These are phyloP conservation scores for Drosophila burlai DNA, from an alignment of 1,140 invertebrate genomes.

Conservation along the genomic window DNA sequence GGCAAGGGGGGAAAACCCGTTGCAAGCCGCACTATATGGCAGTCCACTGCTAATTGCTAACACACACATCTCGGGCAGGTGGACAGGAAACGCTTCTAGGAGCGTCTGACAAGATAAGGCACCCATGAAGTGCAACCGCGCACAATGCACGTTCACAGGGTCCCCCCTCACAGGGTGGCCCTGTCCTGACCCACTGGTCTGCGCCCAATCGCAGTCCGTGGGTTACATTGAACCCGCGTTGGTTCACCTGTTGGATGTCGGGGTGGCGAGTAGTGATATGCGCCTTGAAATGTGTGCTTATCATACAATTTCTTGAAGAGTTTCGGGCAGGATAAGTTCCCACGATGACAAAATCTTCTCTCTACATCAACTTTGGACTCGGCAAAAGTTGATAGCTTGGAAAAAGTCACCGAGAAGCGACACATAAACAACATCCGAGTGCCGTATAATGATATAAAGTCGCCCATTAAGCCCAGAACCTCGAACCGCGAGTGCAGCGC, in stretches of 20 bases:
- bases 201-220: slow-evolving; percentile 1
- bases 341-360: background rate
- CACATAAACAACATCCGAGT: slow-evolving; percentile 32
- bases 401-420: slow-evolving; percentile 17
- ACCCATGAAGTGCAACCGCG: slow-evolving; percentile 25
- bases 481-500: slow-evolving; percentile 11
- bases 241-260: slow-evolving; percentile 25
- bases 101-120: slow-evolving; percentile 59
- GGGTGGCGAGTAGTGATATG: too few relatives aligned
- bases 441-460: slow-evolving; percentile 29
- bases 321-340: background rate
- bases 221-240: slow-evolving; percentile 44
- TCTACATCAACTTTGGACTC: background rate
- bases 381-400: background rate
- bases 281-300: background rate
- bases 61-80: slow-evolving; percentile 11
- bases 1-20: slow-evolving; percentile 18
- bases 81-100: slow-evolving; percentile 30
- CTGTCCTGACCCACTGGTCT: slow-evolving; percentile 24
- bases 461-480: slow-evolving; percentile 25
- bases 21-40: slow-evolving; percentile 46
- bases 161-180: slow-evolving; percentile 7
- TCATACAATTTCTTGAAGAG: background rate
- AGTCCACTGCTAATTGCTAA: slow-evolving; percentile 60
- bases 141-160: slow-evolving; percentile 6